phyloP scores from a whole-genome alignment of 2,113 vertebrate species.

The Macroglossus sobrinus region DNA sequence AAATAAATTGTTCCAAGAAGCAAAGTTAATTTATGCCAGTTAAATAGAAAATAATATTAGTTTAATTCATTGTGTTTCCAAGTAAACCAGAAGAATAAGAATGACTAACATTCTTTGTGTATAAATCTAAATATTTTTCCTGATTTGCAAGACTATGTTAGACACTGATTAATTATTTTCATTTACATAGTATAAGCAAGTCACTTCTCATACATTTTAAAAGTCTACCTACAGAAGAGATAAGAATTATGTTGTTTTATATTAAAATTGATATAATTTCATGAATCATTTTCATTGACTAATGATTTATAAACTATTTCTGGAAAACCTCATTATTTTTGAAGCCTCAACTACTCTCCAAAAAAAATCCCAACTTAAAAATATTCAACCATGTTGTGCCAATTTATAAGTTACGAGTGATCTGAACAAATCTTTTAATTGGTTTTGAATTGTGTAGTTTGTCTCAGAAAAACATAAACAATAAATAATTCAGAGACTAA shows the following conservation, averaged over 20 bases:
- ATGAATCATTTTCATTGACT: constrained; percentile 72
- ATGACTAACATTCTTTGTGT: constrained; percentile 60
- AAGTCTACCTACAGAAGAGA: constrained; percentile 70
- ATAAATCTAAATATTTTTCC: constrained; percentile 70
- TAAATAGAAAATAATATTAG: constrained; percentile 66
- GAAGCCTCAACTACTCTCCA: constrained; percentile 32
- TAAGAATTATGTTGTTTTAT: constrained; percentile 73
- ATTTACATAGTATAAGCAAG: constrained; percentile 72
- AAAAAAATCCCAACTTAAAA: constrained; percentile 34
- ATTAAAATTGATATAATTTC: constrained; percentile 76
- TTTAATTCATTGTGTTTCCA: constrained; percentile 61
- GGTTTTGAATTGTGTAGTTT: constrained; percentile 67
- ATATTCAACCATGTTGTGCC: constrained; percentile 29
- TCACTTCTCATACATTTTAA: constrained; percentile 72
- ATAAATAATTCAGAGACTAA: constrained; percentile 71
- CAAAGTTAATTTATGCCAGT: constrained; percentile 60
- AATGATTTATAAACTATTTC: constrained; percentile 65
- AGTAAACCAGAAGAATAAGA: constrained; percentile 63
- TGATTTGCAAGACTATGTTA: constrained; percentile 66
- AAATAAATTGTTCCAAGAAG: constrained; percentile 55
- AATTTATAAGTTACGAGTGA: constrained; percentile 59
- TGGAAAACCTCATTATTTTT: constrained; percentile 65
- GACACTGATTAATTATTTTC: constrained; percentile 78
- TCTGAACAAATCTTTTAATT: constrained; percentile 68
- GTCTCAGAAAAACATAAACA: constrained; percentile 59